phyloP scores from a whole-genome alignment of 92 coral and sea anemone genomes.

The Phenganax marumi region DNA sequence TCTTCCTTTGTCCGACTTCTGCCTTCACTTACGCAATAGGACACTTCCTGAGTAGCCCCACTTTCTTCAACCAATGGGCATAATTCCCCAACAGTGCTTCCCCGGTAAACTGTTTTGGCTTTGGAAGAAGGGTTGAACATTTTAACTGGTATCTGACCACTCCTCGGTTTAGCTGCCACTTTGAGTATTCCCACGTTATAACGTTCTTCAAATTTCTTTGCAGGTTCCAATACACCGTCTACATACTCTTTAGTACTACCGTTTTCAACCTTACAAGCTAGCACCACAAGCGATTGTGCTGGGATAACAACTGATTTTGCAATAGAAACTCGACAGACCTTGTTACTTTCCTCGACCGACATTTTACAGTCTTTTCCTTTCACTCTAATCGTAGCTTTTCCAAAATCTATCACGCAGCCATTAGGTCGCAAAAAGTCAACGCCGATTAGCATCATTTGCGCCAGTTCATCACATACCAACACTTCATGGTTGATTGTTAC shows the following conservation, averaged over 20 bases:
- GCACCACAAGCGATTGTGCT: slow-evolving; percentile 19
- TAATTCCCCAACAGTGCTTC: slow-evolving; percentile 38
- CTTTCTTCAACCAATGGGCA: slow-evolving; percentile 28
- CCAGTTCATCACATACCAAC: slow-evolving; percentile 39
- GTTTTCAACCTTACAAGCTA: slow-evolving; percentile 41
- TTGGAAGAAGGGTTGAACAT: not conserved
- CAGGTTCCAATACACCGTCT: slow-evolving; percentile 37
- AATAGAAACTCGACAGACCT: slow-evolving; percentile 31
- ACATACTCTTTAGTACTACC: not conserved
- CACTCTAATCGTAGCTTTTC: not conserved
- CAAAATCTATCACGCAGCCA: slow-evolving; percentile 35
- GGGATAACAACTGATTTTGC: slow-evolving; percentile 21
- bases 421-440: slow-evolving; percentile 38
- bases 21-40: slow-evolving; percentile 15
- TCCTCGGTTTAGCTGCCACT: slow-evolving; percentile 23
- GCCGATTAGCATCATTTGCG: slow-evolving; percentile 43
- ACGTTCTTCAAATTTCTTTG: slow-evolving; percentile 37
- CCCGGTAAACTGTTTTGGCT: slow-evolving; percentile 28
- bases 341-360: not conserved
- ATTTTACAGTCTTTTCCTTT: slow-evolving; percentile 20
- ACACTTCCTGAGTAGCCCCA: slow-evolving; percentile 20
- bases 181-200: slow-evolving; percentile 30
- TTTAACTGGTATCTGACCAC: slow-evolving; percentile 30
- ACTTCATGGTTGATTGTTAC: slow-evolving; percentile 30
- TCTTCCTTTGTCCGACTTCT: no score